These are phyloP conservation scores for Chirona hameri DNA, from an alignment of 2,888 invertebrate species.

Conservation along the genomic window DNA sequence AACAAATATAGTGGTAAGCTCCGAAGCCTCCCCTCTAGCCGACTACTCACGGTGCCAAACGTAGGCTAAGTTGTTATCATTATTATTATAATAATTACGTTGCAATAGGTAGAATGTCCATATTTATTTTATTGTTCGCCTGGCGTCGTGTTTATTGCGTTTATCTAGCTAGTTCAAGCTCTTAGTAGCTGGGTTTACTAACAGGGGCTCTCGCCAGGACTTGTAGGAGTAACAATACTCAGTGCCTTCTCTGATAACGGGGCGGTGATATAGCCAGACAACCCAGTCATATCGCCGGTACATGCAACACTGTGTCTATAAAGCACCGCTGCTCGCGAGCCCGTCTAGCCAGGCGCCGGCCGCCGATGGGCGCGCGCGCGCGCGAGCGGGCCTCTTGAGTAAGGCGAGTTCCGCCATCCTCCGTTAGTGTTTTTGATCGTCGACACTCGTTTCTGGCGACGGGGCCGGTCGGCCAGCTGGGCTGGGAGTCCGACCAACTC, in stretches of 20 bases:
- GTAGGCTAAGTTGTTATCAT: conserved; percentile 23
- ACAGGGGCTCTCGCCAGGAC: neutral
- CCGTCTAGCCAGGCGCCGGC: neutral
- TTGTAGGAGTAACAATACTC: conserved; percentile 13
- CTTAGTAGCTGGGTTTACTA: neutral
- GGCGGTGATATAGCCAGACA: neutral
- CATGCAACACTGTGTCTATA: neutral
- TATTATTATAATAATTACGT: neutral
- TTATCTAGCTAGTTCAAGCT: neutral
- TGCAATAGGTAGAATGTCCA: neutral
- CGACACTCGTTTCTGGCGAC: neutral
- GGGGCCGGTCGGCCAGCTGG: neutral
- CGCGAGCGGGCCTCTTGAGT: neutral
- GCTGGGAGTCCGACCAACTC: too few species aligned
- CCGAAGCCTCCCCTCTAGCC: neutral
- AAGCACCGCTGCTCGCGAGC: neutral
- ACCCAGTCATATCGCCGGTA: neutral
- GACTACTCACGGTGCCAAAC: conserved; percentile 27
- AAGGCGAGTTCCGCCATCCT: too few species aligned
- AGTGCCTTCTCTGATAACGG: neutral
- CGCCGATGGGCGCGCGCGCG: neutral
- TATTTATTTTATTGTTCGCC: conserved; percentile 13
- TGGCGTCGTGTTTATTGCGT: neutral
- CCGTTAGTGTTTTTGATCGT: neutral
- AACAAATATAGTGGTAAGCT: neutral